phyloP scores from a whole-genome alignment of 2,797 vertebrate genomes.

The Coluber constrictor region DNA sequence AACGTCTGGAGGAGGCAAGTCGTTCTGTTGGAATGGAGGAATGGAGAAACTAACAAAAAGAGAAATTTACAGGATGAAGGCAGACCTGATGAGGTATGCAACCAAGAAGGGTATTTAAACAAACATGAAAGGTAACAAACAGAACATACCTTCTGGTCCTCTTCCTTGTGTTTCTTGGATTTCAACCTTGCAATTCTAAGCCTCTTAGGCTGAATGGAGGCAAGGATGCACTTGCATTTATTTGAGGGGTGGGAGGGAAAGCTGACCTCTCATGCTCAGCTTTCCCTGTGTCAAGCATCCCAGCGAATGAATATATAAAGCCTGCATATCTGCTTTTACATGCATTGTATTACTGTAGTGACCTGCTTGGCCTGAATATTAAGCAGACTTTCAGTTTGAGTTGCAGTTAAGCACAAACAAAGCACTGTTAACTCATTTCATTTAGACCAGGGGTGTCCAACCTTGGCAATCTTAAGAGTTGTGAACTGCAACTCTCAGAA shows the following conservation, averaged over 20 bases:
- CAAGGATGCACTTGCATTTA: neutral
- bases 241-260: neutral
- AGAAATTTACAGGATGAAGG: neutral
- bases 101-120: neutral
- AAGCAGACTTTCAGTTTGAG: neutral
- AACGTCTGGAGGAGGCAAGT: neutral
- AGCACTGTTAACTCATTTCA: neutral
- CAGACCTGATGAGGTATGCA: neutral
- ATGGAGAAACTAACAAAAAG: neutral
- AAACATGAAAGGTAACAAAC: neutral
- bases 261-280: neutral
- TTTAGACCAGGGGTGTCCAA: neutral
- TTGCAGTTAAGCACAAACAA: neutral
- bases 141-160: neutral
- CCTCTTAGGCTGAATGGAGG: neutral
- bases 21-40: neutral
- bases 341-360: neutral
- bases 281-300: neutral
- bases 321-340: neutral
- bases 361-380: neutral
- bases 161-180: neutral
- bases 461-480: neutral
- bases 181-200: neutral
- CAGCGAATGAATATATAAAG: neutral
- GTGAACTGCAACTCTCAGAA: neutral